Base-by-base conservation (phyloP, 2,888 invertebrate genomes). In the Chirona hameri region DNA sequence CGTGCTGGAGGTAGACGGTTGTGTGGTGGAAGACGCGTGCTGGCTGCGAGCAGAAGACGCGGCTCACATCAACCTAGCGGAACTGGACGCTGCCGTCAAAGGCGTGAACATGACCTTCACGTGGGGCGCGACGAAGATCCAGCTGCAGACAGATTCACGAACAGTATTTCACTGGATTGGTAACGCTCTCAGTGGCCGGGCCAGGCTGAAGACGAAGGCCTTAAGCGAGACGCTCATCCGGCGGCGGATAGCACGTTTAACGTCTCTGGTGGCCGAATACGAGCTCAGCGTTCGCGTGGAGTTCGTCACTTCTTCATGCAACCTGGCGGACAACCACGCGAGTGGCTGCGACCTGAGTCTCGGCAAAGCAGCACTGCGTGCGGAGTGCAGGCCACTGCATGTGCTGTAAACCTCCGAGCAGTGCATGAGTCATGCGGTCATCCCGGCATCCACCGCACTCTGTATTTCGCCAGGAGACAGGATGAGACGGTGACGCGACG, bases 31-130 rank as follows among this genome's bases (percentile, higher is more conserved):
- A 60, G 81, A 82, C 65, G 81, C 82, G 9, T 60, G 48, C 55
- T 83, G 83, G 82, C 72, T 83, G n/a, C 79, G 31, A 18, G n/a
- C 57, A 46, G 52, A 46, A 55, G 81, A 83, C 76, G 60, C 81
- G 5, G 12, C 39, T 24, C 82, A 83, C 79, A 79, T 83, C 69
- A 82, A 83, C n/a, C 60, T 83, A 82, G 69, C 82, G 9, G 81
- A 83, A 39, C 76, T 83, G 52, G 83, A 83, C 48, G 83, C 82
- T 1, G 82, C 82, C 72, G 39, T 82, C 3, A 82, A 60, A 31
- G 82, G 83, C 0, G 52, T 82, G 24, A 83, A 83, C 55, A 24
- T 82, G n/a, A 82, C 55, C 14, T 14, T 83, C 15, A 79, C 72
- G 0, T 81, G 80, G 83, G 24, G 76, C 18, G 48, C 46, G 39